phyloP scores from a whole-genome alignment of 2,113 vertebrate species.

The Limnothrissa miodon region DNA sequence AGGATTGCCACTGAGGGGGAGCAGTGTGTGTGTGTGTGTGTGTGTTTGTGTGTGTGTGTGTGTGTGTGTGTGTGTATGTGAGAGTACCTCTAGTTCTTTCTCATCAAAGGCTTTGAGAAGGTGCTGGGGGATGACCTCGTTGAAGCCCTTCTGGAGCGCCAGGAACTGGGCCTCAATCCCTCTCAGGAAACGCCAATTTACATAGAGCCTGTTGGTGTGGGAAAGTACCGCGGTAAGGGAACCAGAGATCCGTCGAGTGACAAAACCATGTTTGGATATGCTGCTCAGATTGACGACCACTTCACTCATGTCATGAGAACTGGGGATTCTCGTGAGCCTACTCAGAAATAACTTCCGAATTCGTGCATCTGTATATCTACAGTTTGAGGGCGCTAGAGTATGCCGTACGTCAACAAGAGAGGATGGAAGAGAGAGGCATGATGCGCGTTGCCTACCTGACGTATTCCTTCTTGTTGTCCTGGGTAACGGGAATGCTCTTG shows the following conservation, averaged over 20 bases:
- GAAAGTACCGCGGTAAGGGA: neutral
- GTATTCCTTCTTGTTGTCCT: slow-evolving; percentile 98
- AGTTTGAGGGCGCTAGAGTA: no score
- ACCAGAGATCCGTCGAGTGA: neutral
- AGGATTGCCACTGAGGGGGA: neutral
- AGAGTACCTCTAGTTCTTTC: slow-evolving; percentile 92
- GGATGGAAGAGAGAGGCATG: neutral
- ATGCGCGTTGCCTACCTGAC: slow-evolving; percentile 74
- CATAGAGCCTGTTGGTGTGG: slow-evolving; percentile 79
- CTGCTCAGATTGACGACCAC: neutral
- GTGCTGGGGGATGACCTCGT: slow-evolving; percentile 98
- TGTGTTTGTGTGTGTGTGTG: neutral
- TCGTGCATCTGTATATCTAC: no score
- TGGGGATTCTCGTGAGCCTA: no score
- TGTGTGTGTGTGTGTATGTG: neutral
- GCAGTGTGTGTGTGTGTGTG: neutral
- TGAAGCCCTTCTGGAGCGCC: slow-evolving; percentile 98
- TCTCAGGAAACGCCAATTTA: slow-evolving; percentile 98
- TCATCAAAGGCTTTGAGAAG: slow-evolving; percentile 97
- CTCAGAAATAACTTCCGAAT: no score
- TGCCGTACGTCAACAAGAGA: neutral
- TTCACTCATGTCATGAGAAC: no score
- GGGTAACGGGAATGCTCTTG: slow-evolving; percentile 91
- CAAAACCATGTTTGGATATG: neutral
- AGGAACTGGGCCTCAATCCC: slow-evolving; percentile 98